phyloP scores from a whole-genome alignment of 2,113 vertebrate species.

The Ramphastos sulfuratus region DNA sequence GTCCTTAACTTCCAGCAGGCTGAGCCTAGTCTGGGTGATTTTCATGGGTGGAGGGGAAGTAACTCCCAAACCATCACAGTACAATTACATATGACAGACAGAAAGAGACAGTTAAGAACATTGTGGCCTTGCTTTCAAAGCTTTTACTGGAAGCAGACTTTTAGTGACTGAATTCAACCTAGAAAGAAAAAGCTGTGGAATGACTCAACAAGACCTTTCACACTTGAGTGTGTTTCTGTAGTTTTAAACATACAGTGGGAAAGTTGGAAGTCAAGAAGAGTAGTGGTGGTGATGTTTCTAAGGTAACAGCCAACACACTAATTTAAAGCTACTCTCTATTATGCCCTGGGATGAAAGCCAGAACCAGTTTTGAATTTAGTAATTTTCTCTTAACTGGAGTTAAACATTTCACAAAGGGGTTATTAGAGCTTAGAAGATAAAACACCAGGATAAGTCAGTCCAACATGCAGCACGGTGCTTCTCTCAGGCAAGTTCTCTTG shows the following conservation, averaged over 20 bases:
- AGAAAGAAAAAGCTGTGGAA: background rate
- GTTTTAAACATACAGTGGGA: background rate
- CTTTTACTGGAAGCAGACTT: conserved; percentile 3
- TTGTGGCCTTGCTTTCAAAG: background rate
- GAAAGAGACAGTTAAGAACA: background rate
- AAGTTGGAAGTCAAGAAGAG: background rate
- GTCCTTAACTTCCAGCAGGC: no score
- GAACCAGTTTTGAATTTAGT: background rate
- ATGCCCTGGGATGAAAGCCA: background rate
- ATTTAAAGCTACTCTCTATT: background rate
- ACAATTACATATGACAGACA: background rate
- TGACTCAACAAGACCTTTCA: background rate
- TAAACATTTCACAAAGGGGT: background rate
- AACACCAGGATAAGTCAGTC: background rate
- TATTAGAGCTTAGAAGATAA: background rate
- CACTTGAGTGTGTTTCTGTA: background rate
- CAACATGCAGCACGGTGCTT: background rate
- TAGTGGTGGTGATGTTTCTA: background rate
- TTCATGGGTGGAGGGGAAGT: no score
- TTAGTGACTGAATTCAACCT: background rate
- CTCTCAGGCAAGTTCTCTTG: background rate
- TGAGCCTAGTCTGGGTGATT: no score
- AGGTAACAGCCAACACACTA: background rate
- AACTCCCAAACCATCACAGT: no score
- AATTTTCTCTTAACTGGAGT: background rate